Conservation (phyloP, 2,797 vertebrate genomes). For the Poliocrania exsul region DNA sequence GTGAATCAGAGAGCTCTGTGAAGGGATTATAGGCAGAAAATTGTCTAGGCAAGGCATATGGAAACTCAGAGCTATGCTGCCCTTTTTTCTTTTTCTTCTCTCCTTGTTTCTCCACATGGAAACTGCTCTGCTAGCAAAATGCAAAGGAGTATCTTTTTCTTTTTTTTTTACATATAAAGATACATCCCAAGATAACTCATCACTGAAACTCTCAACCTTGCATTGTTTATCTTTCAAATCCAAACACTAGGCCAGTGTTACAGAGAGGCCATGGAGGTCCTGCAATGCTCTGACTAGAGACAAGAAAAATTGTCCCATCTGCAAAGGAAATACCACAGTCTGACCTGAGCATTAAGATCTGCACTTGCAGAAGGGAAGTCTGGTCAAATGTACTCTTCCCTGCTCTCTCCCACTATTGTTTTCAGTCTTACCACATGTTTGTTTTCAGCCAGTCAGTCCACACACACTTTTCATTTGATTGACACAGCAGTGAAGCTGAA, state of each 20-base stretch:
- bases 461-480: neutral
- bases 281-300: neutral
- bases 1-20: constrained; percentile 33
- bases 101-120: neutral
- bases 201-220: neutral
- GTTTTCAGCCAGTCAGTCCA: neutral
- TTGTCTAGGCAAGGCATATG: neutral
- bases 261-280: neutral
- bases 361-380: neutral
- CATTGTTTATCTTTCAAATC: neutral
- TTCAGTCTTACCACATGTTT: neutral
- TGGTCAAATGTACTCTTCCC: neutral
- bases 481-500: neutral
- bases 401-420: neutral
- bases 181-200: neutral
- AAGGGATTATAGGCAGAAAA: constrained; percentile 4
- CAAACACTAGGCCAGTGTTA: neutral
- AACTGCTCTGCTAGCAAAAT: neutral
- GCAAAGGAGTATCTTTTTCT: neutral
- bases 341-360: neutral
- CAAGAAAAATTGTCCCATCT: neutral
- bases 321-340: neutral
- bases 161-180: neutral
- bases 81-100: neutral
- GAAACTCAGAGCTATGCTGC: neutral